Conservation (phyloP, 2,888 invertebrate species). For the Limenitis camilla region DNA sequence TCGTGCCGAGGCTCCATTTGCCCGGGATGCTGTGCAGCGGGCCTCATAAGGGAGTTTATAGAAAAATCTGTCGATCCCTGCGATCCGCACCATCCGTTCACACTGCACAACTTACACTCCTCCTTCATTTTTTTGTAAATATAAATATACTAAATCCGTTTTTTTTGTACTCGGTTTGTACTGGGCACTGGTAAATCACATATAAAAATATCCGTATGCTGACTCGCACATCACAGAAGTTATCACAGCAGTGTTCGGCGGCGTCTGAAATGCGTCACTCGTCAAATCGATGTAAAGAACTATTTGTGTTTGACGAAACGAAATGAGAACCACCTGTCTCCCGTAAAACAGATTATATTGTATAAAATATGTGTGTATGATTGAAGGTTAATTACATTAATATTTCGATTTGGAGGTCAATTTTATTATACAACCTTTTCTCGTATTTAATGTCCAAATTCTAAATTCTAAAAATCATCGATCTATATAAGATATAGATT, state of each 20-base stretch:
- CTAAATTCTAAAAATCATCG: constrained; percentile 11
- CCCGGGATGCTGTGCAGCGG: constrained; percentile 52
- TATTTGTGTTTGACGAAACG: constrained; percentile 38
- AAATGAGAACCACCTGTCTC: constrained; percentile 39
- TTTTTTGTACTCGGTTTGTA: constrained; percentile 75
- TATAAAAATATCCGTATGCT: constrained; percentile 70
- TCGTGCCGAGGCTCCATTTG: constrained; percentile 60
- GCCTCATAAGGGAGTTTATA: constrained; percentile 67
- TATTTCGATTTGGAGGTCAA: too few species aligned
- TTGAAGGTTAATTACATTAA: constrained; percentile 15
- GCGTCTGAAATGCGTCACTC: constrained; percentile 43
- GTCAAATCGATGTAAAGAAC: constrained; percentile 22
- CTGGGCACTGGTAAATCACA: constrained; percentile 73
- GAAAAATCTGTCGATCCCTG: constrained; percentile 64
- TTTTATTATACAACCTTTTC: constrained; percentile 3
- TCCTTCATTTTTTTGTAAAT: constrained; percentile 66
- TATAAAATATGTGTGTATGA: constrained; percentile 12
- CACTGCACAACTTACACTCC: constrained; percentile 70
- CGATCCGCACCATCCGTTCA: constrained; percentile 59
- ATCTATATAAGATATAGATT: constrained; percentile 27
- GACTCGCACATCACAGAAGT: constrained; percentile 67
- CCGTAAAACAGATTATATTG: constrained; percentile 16
- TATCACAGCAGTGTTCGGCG: constrained; percentile 68
- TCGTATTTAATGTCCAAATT: neutral
- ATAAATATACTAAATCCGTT: constrained; percentile 55